phyloP scores from a whole-genome alignment of 1,140 invertebrate species.

The Danaus plexippus region DNA sequence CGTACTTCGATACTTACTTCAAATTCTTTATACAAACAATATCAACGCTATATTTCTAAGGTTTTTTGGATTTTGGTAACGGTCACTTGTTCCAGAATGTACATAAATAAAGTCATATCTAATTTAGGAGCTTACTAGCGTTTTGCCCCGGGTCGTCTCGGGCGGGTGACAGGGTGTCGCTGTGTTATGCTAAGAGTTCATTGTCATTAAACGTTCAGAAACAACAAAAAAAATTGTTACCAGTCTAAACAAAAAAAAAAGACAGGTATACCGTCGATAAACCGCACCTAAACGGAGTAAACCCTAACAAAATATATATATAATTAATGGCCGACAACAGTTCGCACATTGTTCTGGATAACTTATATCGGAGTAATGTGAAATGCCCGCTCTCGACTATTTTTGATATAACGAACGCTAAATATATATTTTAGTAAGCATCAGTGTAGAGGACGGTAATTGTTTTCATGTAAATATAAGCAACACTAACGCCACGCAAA shows the following conservation, averaged over 20 bases:
- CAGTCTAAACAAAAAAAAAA: no score
- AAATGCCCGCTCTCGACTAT: slow-evolving; percentile 31
- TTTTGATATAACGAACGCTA: slow-evolving; percentile 9
- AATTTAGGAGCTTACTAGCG: slow-evolving; percentile 70
- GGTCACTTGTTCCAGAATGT: slow-evolving; percentile 27
- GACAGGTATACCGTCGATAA: no score
- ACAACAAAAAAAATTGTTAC: slow-evolving; percentile 6
- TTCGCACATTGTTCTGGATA: slow-evolving; percentile 66
- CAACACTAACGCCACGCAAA: slow-evolving; percentile 26
- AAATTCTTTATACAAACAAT: no score
- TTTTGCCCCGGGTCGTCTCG: slow-evolving; percentile 62
- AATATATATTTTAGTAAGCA: slow-evolving; percentile 5
- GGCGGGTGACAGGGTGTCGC: slow-evolving; percentile 69
- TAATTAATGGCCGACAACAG: no score
- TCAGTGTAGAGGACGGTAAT: slow-evolving; percentile 2
- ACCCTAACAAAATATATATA: no score
- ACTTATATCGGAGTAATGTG: slow-evolving; percentile 63
- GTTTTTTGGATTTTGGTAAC: slow-evolving; percentile 4
- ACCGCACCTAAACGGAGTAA: no score
- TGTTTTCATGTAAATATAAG: slow-evolving; percentile 15
- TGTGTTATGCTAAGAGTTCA: slow-evolving; percentile 58
- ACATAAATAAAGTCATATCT: slow-evolving; percentile 64
- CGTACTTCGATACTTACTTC: no score
- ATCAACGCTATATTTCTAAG: no score
- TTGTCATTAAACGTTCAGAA: slow-evolving; percentile 15